These are phyloP conservation scores for Plagodis pulveraria DNA, from an alignment of 2,888 invertebrate species.

Conservation along the genomic window DNA sequence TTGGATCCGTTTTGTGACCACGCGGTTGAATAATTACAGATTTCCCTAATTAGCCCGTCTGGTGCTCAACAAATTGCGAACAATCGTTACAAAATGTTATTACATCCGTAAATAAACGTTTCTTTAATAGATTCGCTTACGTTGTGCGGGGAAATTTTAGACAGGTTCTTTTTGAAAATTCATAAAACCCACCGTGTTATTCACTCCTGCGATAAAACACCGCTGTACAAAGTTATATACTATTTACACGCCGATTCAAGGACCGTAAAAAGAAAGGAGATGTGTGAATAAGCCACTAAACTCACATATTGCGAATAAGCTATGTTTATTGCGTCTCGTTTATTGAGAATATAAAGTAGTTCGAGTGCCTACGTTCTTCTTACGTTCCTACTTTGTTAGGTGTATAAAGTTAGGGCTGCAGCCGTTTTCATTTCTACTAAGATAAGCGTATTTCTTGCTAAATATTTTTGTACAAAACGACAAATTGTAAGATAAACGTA, in stretches of 20 bases:
- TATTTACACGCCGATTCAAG: conserved; percentile 26
- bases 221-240: conserved; percentile 22
- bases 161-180: conserved; percentile 7
- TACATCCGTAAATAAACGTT: conserved; percentile 3
- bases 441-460: no score
- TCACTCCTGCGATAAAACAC: conserved; percentile 24
- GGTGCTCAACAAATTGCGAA: conserved; percentile 15
- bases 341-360: conserved; percentile 32
- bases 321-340: conserved; percentile 29
- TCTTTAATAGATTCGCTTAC: background rate
- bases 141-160: background rate
- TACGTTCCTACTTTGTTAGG: conserved; percentile 1
- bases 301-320: conserved; percentile 31
- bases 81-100: conserved; percentile 14
- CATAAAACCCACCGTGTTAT: conserved; percentile 18
- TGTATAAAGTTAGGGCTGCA: conserved; percentile 12
- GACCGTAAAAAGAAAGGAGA: conserved; percentile 33
- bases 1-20: conserved; percentile 23
- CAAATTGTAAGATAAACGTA: no score
- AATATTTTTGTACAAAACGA: no score
- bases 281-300: conserved; percentile 29
- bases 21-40: conserved; percentile 28
- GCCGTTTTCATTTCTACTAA: background rate
- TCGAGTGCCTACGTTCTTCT: conserved; percentile 9
- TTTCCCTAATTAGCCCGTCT: conserved; percentile 23